These are phyloP conservation scores for Heloderma charlesbogerti DNA, from an alignment of 2,113 vertebrate species.

Conservation along the genomic window DNA sequence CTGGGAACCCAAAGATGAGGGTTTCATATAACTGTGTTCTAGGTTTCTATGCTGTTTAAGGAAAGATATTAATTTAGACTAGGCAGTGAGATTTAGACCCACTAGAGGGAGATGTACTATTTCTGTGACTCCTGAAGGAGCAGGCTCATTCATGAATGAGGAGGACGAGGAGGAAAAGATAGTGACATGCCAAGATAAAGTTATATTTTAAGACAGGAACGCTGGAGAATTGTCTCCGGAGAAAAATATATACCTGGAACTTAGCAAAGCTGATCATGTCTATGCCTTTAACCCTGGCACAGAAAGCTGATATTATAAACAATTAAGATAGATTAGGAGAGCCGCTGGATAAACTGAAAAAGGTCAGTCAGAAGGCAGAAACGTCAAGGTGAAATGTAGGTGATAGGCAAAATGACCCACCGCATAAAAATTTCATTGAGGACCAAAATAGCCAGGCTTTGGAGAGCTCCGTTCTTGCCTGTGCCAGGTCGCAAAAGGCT, in stretches of 20 bases:
- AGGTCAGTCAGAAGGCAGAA: background rate
- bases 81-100: background rate
- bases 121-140: background rate
- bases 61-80: background rate
- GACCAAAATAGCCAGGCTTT: background rate
- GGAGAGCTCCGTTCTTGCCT: background rate
- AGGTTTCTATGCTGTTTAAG: no score
- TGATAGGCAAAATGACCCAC: background rate
- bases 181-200: background rate
- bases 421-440: background rate
- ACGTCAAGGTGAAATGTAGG: background rate
- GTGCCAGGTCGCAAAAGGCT: background rate
- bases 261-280: background rate
- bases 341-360: background rate
- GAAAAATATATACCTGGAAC: background rate
- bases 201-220: background rate
- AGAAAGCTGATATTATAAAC: slow-evolving; percentile 2
- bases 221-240: background rate
- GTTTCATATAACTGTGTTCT: background rate
- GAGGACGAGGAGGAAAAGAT: background rate
- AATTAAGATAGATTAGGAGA: slow-evolving; percentile 5
- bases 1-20: background rate
- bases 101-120: background rate
- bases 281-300: background rate
- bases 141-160: background rate